These are phyloP conservation scores for Mirza zaza DNA, from an alignment of 2,113 vertebrate species.

Conservation along the genomic window DNA sequence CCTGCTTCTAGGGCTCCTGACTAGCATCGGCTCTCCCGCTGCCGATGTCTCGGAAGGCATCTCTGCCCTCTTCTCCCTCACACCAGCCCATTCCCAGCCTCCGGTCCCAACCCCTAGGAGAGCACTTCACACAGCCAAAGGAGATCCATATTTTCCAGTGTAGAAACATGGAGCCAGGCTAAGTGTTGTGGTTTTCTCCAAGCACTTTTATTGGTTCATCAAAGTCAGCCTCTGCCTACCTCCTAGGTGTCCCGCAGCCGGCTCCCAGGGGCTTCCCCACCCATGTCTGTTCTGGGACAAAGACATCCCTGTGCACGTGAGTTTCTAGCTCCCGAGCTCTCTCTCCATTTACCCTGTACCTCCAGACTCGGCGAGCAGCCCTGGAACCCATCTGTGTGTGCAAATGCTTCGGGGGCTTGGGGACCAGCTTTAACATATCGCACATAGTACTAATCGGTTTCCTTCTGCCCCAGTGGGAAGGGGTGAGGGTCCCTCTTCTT, in stretches of 20 bases:
- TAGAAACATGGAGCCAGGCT: neutral
- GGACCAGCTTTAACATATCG: slow-evolving; percentile 6
- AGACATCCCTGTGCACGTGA: neutral
- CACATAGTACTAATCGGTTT: neutral
- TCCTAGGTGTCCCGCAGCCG: neutral
- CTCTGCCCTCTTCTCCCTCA: neutral
- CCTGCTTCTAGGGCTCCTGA: neutral
- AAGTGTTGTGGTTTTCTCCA: slow-evolving; percentile 21
- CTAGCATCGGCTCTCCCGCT: neutral
- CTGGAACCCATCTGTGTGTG: neutral
- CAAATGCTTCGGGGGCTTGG: neutral
- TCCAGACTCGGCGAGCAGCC: neutral
- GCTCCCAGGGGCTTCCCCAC: neutral
- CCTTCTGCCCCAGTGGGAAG: neutral
- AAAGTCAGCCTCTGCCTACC: neutral
- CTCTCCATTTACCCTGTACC: slow-evolving; percentile 44
- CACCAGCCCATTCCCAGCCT: fast-evolving
- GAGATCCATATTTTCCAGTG: neutral
- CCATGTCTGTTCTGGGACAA: neutral
- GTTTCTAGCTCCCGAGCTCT: neutral
- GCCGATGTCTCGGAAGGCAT: neutral
- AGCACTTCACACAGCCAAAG: neutral
- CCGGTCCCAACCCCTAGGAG: neutral
- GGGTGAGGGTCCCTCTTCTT: neutral
- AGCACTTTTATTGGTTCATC: slow-evolving; percentile 51